Evolutionary conservation across 1,140 invertebrate species (phyloP), one percentile per base, ranked within the genome.

Genomic region (Myzus persicae): DNA sequence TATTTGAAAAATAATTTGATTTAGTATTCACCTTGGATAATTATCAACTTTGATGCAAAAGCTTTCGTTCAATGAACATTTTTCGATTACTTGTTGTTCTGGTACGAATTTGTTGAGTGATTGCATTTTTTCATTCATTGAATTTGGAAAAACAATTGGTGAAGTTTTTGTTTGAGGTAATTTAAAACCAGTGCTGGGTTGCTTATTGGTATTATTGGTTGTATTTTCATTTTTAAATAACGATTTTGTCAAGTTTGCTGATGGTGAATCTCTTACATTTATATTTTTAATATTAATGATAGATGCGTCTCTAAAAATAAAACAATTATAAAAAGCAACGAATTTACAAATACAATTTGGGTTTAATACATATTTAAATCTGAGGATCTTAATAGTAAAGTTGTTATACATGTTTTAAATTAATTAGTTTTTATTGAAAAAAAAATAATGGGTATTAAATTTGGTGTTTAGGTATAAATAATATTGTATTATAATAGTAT

Each of bases 141-240:
- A n/a, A 84, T 9, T 93, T 84, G 91, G 91, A 93, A 93, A 93
- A 48, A 85, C 38, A 82, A 93, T 67, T 31, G 91, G 38, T 8
- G 91, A 84, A 9, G 81, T n/a, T 84, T 93, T 93, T 2, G 7
- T 85, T 93, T 84, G 46, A 31, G 81, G 46, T 42, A 40, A 31
- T 93, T 84, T 93, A 85, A 54, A 42, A 48, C 48, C 24, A 26
- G 22, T 85, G 26, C 24, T 93, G n/a, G 7, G 18, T 51, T 93
- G 91, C 14, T 42, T 84, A n/a, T 46, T 93, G 84, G 46, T 93
- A 51, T 93, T 42, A 85, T 84, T 93, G 24, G 18, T 38, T 84
- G 81, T 36, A 48, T 92, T 44, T 84, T 92, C 91, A 22, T 84
- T 93, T 84, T 48, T 93, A 9, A 48, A 31, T 76, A 91, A 82